A percentile compares a stretch with the other conserved stretches of the same genome.
Evolutionary conservation across 1,140 invertebrate species (phyloP).

Genomic region (Rhagoletis zephyria): DNA sequence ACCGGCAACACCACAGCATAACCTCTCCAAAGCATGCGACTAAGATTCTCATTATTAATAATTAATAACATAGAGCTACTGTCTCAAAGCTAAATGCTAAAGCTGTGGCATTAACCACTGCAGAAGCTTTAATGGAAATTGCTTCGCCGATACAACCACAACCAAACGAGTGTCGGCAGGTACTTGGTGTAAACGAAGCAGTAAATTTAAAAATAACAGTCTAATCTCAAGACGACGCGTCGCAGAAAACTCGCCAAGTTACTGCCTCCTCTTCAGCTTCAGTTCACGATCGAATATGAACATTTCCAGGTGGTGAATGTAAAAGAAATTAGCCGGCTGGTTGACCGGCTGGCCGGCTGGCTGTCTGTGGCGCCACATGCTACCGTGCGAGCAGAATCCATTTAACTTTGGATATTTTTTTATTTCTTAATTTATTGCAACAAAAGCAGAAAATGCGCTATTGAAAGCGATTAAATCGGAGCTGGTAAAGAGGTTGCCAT

Average conservation of each 20-base stretch:
- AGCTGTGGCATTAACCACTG: not conserved
- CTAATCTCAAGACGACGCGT: not conserved
- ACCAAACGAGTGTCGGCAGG: not conserved
- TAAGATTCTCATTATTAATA: slow-evolving; percentile 33
- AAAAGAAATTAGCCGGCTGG: not conserved
- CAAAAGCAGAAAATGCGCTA: not conserved
- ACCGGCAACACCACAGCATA: not conserved
- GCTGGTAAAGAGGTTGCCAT: not conserved
- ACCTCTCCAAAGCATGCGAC: not conserved
- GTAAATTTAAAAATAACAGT: slow-evolving; percentile 7
- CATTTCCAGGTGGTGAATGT: not conserved
- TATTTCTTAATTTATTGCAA: slow-evolving; percentile 24
- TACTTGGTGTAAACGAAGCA: not conserved
- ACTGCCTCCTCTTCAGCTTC: not conserved
- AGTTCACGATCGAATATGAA: not conserved
- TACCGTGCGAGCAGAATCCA: not conserved
- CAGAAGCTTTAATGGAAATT: slow-evolving; percentile 41
- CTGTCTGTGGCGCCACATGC: slow-evolving; percentile 39
- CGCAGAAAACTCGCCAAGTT: not conserved
- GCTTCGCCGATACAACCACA: slow-evolving; percentile 12
- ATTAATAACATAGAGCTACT: slow-evolving; percentile 41
- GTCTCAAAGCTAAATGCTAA: slow-evolving; percentile 34
- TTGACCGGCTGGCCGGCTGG: too few relatives aligned
- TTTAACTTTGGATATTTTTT: not conserved
- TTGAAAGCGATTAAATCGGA: slow-evolving; percentile 27